Conservation (phyloP, 1,140 invertebrate species). For the Drosophila eugracilis region DNA sequence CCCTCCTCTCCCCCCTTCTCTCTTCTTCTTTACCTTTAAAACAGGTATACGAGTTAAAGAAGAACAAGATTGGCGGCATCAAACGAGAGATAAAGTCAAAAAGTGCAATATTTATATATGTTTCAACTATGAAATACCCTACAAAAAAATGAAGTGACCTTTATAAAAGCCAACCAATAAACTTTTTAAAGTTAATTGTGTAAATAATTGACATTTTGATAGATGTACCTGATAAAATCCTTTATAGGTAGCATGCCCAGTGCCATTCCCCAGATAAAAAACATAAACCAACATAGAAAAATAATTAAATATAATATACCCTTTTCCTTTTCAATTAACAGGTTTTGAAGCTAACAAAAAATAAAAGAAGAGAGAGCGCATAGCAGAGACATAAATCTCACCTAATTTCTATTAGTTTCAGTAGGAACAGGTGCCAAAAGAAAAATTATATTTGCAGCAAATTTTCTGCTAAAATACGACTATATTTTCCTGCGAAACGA, state of each 20-base stretch:
- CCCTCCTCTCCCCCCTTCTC: background rate
- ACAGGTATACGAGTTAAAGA: slow-evolving; percentile 66
- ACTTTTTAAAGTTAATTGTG: too few species aligned
- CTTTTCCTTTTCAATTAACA: background rate
- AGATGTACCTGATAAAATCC: too few species aligned
- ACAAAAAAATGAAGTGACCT: background rate
- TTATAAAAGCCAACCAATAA: too few species aligned
- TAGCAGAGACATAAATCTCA: slow-evolving; percentile 60
- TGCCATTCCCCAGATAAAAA: too few species aligned
- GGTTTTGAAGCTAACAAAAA: slow-evolving; percentile 13
- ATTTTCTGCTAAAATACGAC: slow-evolving; percentile 49
- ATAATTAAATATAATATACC: background rate
- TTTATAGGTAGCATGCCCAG: too few species aligned
- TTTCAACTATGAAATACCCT: background rate
- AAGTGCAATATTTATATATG: background rate
- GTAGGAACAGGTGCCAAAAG: slow-evolving; percentile 23
- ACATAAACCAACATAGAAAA: too few species aligned
- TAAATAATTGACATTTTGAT: too few species aligned
- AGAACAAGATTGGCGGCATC: slow-evolving; percentile 43
- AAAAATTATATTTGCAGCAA: slow-evolving; percentile 52
- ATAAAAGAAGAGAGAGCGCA: background rate
- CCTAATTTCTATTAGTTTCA: slow-evolving; percentile 43
- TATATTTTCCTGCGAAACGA: slow-evolving; percentile 51
- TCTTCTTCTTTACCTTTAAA: slow-evolving; percentile 28
- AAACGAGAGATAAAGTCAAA: slow-evolving; percentile 16